These are phyloP conservation scores for Cyclophora punctaria DNA, from an alignment of 2,888 invertebrate genomes.

Conservation along the genomic window DNA sequence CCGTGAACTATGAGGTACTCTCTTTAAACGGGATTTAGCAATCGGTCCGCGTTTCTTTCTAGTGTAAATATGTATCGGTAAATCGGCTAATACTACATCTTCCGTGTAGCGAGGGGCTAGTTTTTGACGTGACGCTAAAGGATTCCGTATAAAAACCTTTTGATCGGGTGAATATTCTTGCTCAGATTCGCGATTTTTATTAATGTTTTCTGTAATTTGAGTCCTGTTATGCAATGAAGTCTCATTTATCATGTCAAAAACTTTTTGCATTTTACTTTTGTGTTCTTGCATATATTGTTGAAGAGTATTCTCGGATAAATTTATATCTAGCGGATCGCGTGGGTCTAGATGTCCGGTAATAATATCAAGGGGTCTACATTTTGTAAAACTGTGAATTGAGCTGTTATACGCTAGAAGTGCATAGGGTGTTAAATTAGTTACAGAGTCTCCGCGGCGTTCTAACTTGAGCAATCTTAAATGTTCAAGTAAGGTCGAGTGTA, in stretches of 20 bases:
- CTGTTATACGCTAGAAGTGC: background rate
- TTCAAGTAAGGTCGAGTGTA: constrained; percentile 4
- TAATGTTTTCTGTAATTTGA: constrained; percentile 10
- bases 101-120: constrained; percentile 20
- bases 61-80: constrained; percentile 24
- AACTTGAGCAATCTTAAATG: constrained; percentile 4
- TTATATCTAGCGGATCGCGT: constrained; percentile 13
- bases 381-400: constrained; percentile 16
- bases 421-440: constrained; percentile 4
- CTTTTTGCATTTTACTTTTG: constrained; percentile 5
- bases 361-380: constrained; percentile 21
- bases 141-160: constrained; percentile 16
- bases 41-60: constrained; percentile 16
- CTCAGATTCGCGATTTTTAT: constrained; percentile 16
- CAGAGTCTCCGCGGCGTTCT: constrained; percentile 1
- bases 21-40: constrained; percentile 16
- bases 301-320: constrained; percentile 9
- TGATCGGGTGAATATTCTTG: constrained; percentile 12
- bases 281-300: constrained; percentile 16
- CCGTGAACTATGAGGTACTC: constrained; percentile 11
- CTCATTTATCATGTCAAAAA: constrained; percentile 10
- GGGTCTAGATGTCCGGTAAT: constrained; percentile 22
- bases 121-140: constrained; percentile 18
- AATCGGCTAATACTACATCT: constrained; percentile 17
- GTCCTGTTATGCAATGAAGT: background rate